Base-by-base conservation (phyloP, 2,113 vertebrate genomes). In the Sturnira hondurensis region DNA sequence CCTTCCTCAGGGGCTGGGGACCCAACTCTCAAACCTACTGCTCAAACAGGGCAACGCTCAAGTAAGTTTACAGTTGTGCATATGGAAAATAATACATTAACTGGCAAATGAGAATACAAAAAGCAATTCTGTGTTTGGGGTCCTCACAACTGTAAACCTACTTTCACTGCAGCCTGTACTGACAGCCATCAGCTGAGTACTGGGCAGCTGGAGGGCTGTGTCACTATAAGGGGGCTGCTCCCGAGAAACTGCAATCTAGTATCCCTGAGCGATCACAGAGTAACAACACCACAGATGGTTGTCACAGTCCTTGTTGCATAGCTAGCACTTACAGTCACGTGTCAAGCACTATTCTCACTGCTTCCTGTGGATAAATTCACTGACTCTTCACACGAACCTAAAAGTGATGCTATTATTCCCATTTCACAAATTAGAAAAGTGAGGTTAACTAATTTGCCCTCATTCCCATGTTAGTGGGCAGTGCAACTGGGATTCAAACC, bases 341-440 rank as follows among this genome's bases (percentile, higher is more conserved):
- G 26, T 56, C 50, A 91, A 58, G 31, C 28, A 56, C 22, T 76
- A 28, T 71, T 81, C 31, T 76, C 67, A 85, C 26, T 31, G 4
- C 28, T 87, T 91, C 50, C 73, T 16, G 43, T 52, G 83, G n/a
- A 83, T 71, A 67, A 89, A 77, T 87, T 93, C 77, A 84, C 26
- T 70, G 65, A 76, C 38, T 61, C 17, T 61, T 94, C 56, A 92
- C 28, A 89, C 1, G 38, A 41, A 4, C 7, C n/a, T 78, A 93
- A 94, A 11, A 84, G 11, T 38, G 19, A 50, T 36, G 24, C 26
- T 43, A 41, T 56, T 45, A 50, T 63, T 89, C 67, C 17, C 77
- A 96, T 45, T 78, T 87, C 70, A 70, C n/a, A 88, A 33, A 85
- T 76, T 41, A 58, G 38, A 77, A 89, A 92, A 92, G 6, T 43